Evolutionary conservation across 2,113 vertebrate genomes (phyloP).

Genomic region (Eulemur macaco): DNA sequence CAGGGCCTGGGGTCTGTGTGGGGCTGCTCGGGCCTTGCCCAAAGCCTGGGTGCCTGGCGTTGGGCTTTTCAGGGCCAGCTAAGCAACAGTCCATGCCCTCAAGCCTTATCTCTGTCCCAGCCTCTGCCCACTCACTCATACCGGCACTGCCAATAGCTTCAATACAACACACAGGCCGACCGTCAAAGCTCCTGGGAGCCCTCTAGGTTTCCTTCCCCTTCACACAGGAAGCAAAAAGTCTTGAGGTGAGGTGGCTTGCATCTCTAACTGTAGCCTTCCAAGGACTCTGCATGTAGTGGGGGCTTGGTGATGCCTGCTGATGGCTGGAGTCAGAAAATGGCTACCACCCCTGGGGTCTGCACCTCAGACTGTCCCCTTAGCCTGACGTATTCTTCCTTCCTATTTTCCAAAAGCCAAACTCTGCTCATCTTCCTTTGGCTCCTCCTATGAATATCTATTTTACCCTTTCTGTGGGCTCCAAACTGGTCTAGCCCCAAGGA

Average conservation of each 20-base stretch:
- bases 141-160: accelerated
- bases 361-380: neutral
- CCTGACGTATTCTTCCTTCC: neutral
- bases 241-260: too few relatives aligned
- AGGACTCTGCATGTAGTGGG: neutral
- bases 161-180: neutral
- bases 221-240: neutral
- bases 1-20: too few relatives aligned
- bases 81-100: neutral
- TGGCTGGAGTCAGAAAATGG: neutral
- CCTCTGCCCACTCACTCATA: neutral
- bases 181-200: neutral
- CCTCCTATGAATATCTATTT: neutral
- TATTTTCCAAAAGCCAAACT: neutral
- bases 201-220: neutral
- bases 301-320: neutral
- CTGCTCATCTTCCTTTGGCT: neutral
- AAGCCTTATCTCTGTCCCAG: neutral
- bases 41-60: too few relatives aligned
- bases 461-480: neutral
- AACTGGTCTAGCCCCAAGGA: neutral
- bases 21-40: neutral
- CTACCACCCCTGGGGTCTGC: neutral
- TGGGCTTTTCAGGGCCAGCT: neutral
- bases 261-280: neutral